Evolutionary conservation across 2,797 vertebrate species (phyloP), one percentile per base, ranked within the genome.

Genomic region (Chanos chanos): DNA sequence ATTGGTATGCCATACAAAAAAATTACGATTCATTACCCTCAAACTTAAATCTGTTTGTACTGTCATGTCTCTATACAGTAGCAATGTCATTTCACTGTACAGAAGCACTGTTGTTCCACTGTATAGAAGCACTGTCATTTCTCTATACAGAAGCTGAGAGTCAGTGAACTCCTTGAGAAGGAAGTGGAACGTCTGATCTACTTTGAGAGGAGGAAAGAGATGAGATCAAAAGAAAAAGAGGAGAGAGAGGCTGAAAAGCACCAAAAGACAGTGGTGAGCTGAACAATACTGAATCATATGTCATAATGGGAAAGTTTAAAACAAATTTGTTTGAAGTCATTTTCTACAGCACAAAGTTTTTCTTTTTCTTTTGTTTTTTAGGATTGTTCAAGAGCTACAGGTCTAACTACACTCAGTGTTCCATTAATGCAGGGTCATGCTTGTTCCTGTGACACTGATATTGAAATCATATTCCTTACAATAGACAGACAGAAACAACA

Each of bases 111-210:
- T 44, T 1, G 18, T 4, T n/a, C 37, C 25, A 16, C 19, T 28
- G 13, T 34, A 3, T 19, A 28, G 28, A 21, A 21, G 41, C n/a
- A 7, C 4, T 28, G 7, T 43, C 60, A 9, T 43, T 4, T 57
- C 18, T 66, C 16, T 73, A 24, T 75, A 51, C 61, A 99, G 95
- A 68, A 55, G 36, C 48, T 66, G 6, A 86, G 36, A 0, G 7
- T 96, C 63, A 82, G 68, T 50, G 68, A 84, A 63, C 94, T 90
- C 79, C 90, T 96, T 28, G 84, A 94, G 63, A 87, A 81, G 79
- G 92, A 94, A 84, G 83, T 89, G 71, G 88, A 85, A 5, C 77
- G 86, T 12, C 72, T 95, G 66, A 83, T 81, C 25, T 87, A 89
- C 18, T 72, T 84, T 47, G 73, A 89, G 59, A 77, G 86, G 68